phyloP scores from a whole-genome alignment of 2,888 invertebrate genomes.

The Ornithoptera priamus region DNA sequence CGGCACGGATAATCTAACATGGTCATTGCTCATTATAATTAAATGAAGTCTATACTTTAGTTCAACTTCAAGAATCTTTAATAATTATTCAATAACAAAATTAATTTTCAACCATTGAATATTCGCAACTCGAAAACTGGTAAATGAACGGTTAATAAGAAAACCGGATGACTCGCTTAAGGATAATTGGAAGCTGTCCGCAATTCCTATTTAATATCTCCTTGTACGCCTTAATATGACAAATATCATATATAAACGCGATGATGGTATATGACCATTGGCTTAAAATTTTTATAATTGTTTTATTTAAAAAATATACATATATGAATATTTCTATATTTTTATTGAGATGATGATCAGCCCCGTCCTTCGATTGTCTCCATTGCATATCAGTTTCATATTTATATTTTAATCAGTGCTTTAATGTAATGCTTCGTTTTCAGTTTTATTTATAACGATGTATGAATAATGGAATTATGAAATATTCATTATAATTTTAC shows the following conservation, averaged over 20 bases:
- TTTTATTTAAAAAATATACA: no score
- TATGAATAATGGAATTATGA: neutral
- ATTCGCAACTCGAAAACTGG: neutral
- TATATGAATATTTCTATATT: no score
- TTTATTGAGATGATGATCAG: neutral
- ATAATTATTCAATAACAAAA: no score
- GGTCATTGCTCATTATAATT: no score
- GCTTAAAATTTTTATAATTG: no score
- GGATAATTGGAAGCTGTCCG: neutral
- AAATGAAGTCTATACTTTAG: no score
- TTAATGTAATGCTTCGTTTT: constrained; percentile 1
- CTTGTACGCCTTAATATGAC: no score
- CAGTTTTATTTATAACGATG: neutral
- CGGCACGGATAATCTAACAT: no score
- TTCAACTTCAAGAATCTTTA: no score
- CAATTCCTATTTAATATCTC: neutral
- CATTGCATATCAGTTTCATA: constrained; percentile 1
- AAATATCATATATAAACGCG: no score
- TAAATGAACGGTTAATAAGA: neutral
- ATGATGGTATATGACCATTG: no score
- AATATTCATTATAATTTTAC: neutral
- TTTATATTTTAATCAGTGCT: constrained; percentile 4
- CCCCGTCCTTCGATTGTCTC: neutral
- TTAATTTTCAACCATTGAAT: no score
- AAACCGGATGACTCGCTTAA: neutral